Conservation (phyloP, 2,113 vertebrate genomes). For the Canis aureus region DNA sequence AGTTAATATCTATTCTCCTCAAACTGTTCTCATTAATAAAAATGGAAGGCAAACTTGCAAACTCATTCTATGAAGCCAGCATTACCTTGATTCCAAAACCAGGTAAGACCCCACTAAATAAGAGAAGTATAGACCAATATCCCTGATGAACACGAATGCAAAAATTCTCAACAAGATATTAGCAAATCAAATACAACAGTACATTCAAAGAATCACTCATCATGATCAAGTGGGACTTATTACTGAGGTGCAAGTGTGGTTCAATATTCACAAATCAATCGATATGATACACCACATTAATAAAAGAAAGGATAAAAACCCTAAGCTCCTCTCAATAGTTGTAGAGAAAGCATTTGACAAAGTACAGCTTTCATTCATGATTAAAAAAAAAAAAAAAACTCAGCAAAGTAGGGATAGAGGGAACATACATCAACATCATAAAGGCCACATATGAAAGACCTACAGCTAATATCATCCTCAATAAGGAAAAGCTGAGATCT, state of each 20-base stretch:
- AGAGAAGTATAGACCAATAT: not conserved
- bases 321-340: not conserved
- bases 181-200: not conserved
- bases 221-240: not conserved
- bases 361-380: not conserved
- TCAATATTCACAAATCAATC: not conserved
- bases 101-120: too few relatives aligned
- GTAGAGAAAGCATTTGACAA: not conserved
- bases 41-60: too few relatives aligned
- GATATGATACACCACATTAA: not conserved
- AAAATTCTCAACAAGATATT: not conserved
- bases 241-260: not conserved
- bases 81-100: too few relatives aligned
- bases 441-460: not conserved
- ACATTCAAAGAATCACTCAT: not conserved
- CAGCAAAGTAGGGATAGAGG: not conserved
- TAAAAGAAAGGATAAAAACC: not conserved
- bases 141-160: not conserved
- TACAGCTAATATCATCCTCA: not conserved
- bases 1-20: too few relatives aligned
- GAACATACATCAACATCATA: not conserved
- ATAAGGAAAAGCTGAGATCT: not conserved
- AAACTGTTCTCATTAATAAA: too few relatives aligned
- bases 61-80: too few relatives aligned
- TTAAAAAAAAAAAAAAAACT: not conserved